Evolutionary conservation across 2,888 invertebrate genomes (phyloP).

Genomic region (Blera fallax): DNA sequence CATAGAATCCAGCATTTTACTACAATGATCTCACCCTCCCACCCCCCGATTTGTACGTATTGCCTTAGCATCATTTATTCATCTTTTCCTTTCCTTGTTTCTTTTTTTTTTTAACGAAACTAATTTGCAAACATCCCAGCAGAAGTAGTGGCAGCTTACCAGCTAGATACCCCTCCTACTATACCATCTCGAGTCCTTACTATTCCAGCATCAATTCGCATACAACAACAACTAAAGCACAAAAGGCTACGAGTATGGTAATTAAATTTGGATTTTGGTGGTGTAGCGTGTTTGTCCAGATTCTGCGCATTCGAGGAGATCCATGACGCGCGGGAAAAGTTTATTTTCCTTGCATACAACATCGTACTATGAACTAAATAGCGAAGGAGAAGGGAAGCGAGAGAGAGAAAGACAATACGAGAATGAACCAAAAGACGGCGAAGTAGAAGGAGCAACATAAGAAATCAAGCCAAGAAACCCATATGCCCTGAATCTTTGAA

Average conservation of each 20-base stretch:
- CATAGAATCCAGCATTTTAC: conserved; percentile 57
- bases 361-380: conserved; percentile 22
- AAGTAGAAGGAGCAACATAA: conserved; percentile 22
- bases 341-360: conserved; percentile 17
- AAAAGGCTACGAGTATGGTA: conserved; percentile 67
- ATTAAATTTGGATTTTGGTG: conserved; percentile 68
- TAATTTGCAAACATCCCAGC: conserved; percentile 67
- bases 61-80: conserved; percentile 60
- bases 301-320: conserved; percentile 53
- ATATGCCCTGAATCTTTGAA: conserved; percentile 69
- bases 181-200: no score
- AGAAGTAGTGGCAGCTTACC: conserved; percentile 26
- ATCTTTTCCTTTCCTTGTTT: conserved; percentile 29
- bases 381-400: not conserved
- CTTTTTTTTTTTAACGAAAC: conserved; percentile 61
- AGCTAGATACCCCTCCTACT: not conserved
- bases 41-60: not conserved
- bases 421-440: not conserved
- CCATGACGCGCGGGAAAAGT: conserved; percentile 64
- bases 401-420: not conserved
- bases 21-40: conserved; percentile 24
- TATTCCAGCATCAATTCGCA: conserved; percentile 16
- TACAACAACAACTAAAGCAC: conserved; percentile 37
- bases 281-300: conserved; percentile 25
- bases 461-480: conserved; percentile 67